Evolutionary conservation across 2,797 vertebrate species (phyloP).

Genomic region (Schizothorax lantsangensis): DNA sequence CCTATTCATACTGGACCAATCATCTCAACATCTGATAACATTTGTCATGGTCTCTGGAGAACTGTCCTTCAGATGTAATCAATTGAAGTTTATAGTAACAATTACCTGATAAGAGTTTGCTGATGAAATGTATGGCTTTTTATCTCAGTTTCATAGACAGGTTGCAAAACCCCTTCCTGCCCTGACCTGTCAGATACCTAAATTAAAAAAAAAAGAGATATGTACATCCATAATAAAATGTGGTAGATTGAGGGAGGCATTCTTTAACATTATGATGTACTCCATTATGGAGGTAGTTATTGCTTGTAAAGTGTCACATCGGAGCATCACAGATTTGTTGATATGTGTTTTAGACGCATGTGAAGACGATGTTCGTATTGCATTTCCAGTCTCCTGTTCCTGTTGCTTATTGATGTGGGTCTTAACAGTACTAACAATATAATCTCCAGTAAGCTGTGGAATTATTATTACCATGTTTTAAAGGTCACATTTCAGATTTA

Average conservation of each 20-base stretch:
- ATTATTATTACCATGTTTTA: not conserved
- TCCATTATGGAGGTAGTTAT: not conserved
- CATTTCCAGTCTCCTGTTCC: not conserved
- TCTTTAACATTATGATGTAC: not conserved
- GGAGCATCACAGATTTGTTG: not conserved
- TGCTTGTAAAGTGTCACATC: slow-evolving; percentile 12
- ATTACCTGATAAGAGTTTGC: slow-evolving; percentile 34
- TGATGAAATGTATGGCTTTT: slow-evolving; percentile 41
- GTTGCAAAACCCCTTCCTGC: slow-evolving; percentile 15
- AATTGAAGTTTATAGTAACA: slow-evolving; percentile 45
- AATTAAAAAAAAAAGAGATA: slow-evolving; percentile 35
- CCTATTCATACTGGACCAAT: slow-evolving; percentile 1
- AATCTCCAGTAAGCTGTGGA: slow-evolving; percentile 5
- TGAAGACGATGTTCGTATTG: not conserved
- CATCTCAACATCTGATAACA: slow-evolving; percentile 20
- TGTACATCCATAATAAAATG: slow-evolving; percentile 20
- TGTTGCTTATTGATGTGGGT: not conserved
- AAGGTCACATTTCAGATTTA: slow-evolving; percentile 26
- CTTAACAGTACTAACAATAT: slow-evolving; percentile 21
- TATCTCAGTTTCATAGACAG: slow-evolving; percentile 28
- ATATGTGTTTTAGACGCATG: not conserved
- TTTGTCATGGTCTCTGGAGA: not conserved
- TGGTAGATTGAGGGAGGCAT: not conserved
- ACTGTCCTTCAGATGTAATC: slow-evolving; percentile 39
- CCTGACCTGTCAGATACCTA: slow-evolving; percentile 20